Evolutionary conservation across 2,888 invertebrate species (phyloP).

Genomic region (Thymelicus acteon): DNA sequence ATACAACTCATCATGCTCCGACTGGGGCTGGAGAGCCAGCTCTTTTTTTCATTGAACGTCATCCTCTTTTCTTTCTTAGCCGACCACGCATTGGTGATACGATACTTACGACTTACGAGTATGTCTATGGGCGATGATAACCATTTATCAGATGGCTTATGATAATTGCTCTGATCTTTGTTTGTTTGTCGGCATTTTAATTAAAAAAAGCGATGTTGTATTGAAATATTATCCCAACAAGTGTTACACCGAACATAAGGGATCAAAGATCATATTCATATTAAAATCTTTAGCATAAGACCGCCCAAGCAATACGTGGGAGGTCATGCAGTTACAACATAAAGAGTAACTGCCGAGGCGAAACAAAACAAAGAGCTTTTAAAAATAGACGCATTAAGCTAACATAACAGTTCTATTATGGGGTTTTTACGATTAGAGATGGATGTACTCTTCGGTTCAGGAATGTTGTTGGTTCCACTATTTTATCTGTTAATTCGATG

Average conservation of each 20-base stretch:
- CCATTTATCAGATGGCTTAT: no score
- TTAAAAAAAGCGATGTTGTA: neutral
- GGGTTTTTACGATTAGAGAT: conserved; percentile 27
- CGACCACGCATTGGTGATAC: no score
- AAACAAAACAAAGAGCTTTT: conserved; percentile 35
- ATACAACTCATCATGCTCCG: no score
- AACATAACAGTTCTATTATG: conserved; percentile 34
- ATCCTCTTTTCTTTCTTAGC: no score
- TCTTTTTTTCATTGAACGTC: no score
- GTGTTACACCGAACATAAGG: conserved; percentile 14
- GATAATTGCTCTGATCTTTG: no score
- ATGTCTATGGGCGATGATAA: no score
- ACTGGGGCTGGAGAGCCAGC: no score
- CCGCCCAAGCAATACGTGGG: conserved; percentile 20
- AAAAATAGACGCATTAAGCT: conserved; percentile 34
- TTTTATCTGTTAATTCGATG: neutral
- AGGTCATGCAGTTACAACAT: conserved; percentile 24
- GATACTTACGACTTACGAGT: no score
- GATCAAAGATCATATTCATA: conserved; percentile 28
- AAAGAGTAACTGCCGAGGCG: conserved; percentile 9
- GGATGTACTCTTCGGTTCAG: neutral
- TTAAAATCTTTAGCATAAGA: conserved; percentile 19
- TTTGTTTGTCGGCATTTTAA: no score
- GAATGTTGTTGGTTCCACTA: conserved; percentile 10
- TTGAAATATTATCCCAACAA: conserved; percentile 22